These are phyloP conservation scores for Heterodera filipjevi DNA, from an alignment of 2,888 invertebrate genomes.

Conservation along the genomic window DNA sequence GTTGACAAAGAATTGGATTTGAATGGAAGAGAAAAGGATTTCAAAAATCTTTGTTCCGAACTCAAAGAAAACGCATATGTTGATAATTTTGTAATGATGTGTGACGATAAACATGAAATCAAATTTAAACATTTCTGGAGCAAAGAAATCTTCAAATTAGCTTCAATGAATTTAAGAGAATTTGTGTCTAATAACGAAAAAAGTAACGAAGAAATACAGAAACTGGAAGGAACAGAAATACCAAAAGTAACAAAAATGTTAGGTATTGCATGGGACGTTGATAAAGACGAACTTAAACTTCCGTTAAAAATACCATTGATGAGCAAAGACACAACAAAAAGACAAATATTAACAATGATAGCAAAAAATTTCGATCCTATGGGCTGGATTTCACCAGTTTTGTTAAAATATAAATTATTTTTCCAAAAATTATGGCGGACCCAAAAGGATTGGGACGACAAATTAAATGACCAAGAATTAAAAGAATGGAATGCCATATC, in stretches of 20 bases:
- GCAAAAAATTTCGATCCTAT: background rate
- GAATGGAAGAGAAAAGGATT: background rate
- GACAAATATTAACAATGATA: background rate
- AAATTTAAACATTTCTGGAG: constrained; percentile 3
- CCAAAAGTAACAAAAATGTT: constrained; percentile 9
- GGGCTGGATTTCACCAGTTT: background rate
- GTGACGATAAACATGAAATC: background rate
- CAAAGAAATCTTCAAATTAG: background rate
- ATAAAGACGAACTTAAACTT: background rate
- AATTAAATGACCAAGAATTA: background rate
- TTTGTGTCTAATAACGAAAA: background rate
- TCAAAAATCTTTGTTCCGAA: background rate
- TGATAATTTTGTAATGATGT: background rate
- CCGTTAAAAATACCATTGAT: background rate
- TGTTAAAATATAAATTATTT: background rate
- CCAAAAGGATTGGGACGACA: background rate
- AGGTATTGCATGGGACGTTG: background rate
- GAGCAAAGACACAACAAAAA: background rate
- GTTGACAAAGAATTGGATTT: background rate
- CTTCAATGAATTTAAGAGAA: background rate
- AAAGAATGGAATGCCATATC: background rate
- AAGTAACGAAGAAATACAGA: background rate
- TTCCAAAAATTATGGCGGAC: background rate
- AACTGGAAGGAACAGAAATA: background rate
- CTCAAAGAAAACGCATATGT: background rate